phyloP scores from a whole-genome alignment of 2,113 vertebrate genomes.

The Pluvianellus socialis region DNA sequence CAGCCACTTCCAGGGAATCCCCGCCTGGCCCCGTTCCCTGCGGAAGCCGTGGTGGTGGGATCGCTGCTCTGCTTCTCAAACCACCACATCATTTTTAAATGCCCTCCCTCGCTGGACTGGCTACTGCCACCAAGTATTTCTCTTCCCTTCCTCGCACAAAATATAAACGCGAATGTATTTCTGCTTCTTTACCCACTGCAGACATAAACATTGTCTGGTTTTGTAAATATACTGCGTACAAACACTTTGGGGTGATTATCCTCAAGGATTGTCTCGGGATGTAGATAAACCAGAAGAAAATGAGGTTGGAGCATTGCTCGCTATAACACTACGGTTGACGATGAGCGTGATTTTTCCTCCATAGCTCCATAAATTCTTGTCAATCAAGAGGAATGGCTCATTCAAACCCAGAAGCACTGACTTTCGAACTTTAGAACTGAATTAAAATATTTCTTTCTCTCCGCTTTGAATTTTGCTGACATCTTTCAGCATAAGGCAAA shows the following conservation, averaged over 20 bases:
- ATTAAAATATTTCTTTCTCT: background rate
- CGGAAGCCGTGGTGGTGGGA: too few relatives aligned
- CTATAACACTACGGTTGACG: background rate
- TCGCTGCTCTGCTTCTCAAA: background rate
- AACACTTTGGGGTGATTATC: background rate
- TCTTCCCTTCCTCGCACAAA: background rate
- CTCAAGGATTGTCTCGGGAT: background rate
- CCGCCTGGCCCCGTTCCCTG: too few relatives aligned
- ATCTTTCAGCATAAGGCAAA: background rate
- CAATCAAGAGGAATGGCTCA: background rate
- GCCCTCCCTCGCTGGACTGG: background rate
- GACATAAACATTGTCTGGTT: background rate
- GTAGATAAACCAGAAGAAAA: background rate
- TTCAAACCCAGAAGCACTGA: background rate
- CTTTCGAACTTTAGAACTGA: background rate
- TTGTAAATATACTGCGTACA: background rate
- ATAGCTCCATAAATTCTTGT: background rate
- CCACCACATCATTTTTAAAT: background rate
- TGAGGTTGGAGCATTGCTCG: background rate
- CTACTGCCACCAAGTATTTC: background rate
- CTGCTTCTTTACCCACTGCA: background rate
- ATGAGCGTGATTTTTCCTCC: background rate
- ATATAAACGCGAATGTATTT: background rate
- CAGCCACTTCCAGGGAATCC: background rate
- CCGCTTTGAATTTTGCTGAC: background rate